Conservation (phyloP, 2,113 vertebrate species). For the Perca fluviatilis region DNA sequence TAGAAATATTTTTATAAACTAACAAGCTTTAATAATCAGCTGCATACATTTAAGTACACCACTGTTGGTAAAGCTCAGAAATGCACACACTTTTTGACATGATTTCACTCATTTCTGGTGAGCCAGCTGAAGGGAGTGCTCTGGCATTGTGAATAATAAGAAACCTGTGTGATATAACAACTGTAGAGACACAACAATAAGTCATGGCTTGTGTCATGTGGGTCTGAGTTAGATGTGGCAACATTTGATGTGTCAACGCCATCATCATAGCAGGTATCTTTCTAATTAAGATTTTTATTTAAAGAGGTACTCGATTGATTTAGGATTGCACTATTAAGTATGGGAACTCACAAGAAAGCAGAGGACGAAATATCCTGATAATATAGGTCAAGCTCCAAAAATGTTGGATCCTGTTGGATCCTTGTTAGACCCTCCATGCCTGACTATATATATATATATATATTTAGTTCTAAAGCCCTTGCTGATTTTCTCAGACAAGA, state of each 20-base stretch:
- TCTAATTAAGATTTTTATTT: not conserved
- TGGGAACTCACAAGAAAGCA: not conserved
- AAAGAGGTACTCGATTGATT: not conserved
- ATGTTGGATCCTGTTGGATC: not conserved
- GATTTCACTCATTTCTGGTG: too few relatives aligned
- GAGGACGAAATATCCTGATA: not conserved
- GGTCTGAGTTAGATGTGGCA: slow-evolving; percentile 18
- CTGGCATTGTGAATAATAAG: slow-evolving; percentile 53
- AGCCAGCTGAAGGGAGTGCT: too few relatives aligned
- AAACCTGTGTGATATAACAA: not conserved
- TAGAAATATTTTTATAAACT: slow-evolving; percentile 1
- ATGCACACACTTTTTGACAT: not conserved
- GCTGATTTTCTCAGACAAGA: not conserved
- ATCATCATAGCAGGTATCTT: slow-evolving; percentile 9
- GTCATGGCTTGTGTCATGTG: slow-evolving; percentile 13
- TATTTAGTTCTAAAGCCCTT: not conserved
- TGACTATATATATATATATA: too few relatives aligned
- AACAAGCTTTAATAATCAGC: not conserved
- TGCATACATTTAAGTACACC: not conserved
- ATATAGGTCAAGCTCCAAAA: not conserved
- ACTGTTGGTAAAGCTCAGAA: not conserved
- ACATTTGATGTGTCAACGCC: not conserved
- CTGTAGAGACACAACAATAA: slow-evolving; percentile 2
- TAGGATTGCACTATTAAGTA: not conserved
- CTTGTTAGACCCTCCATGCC: not conserved